Base-by-base conservation (phyloP, 2,797 vertebrate species). In the Xenentodon cancila region DNA sequence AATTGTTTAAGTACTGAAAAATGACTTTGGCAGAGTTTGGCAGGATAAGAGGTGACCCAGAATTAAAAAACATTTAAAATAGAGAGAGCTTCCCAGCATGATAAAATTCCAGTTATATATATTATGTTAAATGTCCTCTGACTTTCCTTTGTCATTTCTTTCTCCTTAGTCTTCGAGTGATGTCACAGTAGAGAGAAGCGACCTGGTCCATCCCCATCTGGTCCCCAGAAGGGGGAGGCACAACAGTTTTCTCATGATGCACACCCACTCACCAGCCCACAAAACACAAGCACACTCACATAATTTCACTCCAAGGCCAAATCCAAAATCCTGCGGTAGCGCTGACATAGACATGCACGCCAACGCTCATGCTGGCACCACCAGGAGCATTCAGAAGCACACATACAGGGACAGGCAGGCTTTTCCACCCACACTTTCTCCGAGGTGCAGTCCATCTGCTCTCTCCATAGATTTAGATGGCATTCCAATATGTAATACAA, bases 361-460 rank as follows among this genome's bases (percentile, higher is more conserved):
- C 77, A 73, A 70, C 79, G 79, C 73, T 68, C 80, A 83, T 57
- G 64, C 79, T 79, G 82, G 78, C 65, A 66, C 73, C 60, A 81
- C 68, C 60, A 74, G 77, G 71, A 81, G 77, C 67, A 70, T 81
- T 82, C 77, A 73, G 83, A 79, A 60, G 54, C 64, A 75, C 80
- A 68, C 73, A 61, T 44, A 61, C 58, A 79, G 74, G 75, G 79
- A 84, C 80, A 75, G 65, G 80, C 72, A 78, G 79, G 74, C 53
- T 82, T 69, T 61, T 69, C 87, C 87, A 77, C 89, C 89, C 85
- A 89, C 89, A 61, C 77, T 51, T 83, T 85, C 76, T 75, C 47
- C 71, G 64, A 78, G 75, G 72, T 86, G 79, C 71, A 34, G 77
- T 80, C 89, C 89, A 90, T 90, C 89, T 91, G 89, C 77, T 89